Conservation (phyloP, 1,140 invertebrate species). For the Papilio aristodemus region DNA sequence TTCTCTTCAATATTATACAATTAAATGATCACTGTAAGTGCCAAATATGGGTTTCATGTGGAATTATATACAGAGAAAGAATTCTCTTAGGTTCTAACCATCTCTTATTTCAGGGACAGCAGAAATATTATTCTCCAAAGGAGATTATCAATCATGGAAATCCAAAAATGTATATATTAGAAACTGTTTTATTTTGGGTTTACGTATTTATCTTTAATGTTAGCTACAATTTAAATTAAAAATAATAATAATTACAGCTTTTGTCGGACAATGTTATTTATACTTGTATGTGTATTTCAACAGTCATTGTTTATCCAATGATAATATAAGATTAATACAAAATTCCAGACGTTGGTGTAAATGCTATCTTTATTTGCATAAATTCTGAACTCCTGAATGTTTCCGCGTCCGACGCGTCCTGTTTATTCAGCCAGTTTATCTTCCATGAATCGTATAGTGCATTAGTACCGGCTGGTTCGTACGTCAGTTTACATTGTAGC, state of each 20-base stretch:
- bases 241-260: no score
- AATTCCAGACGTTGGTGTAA: slow-evolving; percentile 1
- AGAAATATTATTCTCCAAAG: no score
- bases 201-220: not conserved
- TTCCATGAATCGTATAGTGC: slow-evolving; percentile 33
- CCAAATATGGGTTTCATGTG: no score
- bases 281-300: not conserved
- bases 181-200: not conserved
- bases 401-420: slow-evolving; percentile 20
- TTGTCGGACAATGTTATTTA: no score
- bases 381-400: slow-evolving; percentile 6
- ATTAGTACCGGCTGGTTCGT: slow-evolving; percentile 36
- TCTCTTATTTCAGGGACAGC: no score
- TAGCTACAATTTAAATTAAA: not conserved
- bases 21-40: no score
- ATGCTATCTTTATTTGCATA: slow-evolving; percentile 9
- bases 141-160: no score
- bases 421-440: slow-evolving; percentile 29
- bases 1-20: no score
- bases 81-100: no score
- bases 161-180: not conserved
- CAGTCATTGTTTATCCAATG: not conserved
- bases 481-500: slow-evolving; percentile 45
- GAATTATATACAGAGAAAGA: no score
- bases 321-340: slow-evolving; percentile 14